Conservation (phyloP, 2,888 invertebrate genomes). For the Papilio gigon region DNA sequence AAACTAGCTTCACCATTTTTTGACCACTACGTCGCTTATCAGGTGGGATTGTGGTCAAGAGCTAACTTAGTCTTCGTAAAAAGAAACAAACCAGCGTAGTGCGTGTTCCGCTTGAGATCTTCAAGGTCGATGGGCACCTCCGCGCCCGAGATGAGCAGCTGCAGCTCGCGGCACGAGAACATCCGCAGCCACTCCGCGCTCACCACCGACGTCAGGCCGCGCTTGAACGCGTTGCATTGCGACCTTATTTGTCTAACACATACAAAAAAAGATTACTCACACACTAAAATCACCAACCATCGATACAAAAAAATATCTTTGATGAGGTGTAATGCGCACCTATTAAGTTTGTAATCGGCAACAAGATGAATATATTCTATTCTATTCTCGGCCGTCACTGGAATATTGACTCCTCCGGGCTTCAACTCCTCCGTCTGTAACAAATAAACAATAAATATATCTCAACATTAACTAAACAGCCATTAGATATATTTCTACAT, state of each 20-base stretch:
- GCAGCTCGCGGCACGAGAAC: slow-evolving; percentile 95
- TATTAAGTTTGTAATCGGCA: slow-evolving; percentile 97
- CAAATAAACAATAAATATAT: no score
- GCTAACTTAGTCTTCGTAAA: no score
- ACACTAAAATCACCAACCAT: neutral
- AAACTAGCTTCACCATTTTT: no score
- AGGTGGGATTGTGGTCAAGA: no score
- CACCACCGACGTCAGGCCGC: slow-evolving; percentile 95
- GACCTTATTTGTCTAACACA: slow-evolving; percentile 86
- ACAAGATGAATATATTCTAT: slow-evolving; percentile 98
- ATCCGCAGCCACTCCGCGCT: slow-evolving; percentile 96
- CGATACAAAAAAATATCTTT: neutral
- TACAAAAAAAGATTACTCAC: neutral
- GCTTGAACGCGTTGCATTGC: slow-evolving; percentile 94
- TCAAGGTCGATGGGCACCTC: slow-evolving; percentile 96
- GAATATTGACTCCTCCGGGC: slow-evolving; percentile 93
- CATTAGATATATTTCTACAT: no score
- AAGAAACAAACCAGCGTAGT: slow-evolving; percentile 88
- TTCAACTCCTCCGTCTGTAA: slow-evolving; percentile 92
- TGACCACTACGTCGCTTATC: no score
- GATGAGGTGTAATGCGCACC: slow-evolving; percentile 56
- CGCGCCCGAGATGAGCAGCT: slow-evolving; percentile 98
- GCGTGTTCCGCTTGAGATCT: slow-evolving; percentile 93
- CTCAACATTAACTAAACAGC: no score
- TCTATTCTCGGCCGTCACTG: slow-evolving; percentile 95